A percentile compares a stretch with the other conserved stretches of the same genome.
These are phyloP conservation scores for Passer montanus DNA, from an alignment of 2,113 vertebrate species.

Conservation along the genomic window DNA sequence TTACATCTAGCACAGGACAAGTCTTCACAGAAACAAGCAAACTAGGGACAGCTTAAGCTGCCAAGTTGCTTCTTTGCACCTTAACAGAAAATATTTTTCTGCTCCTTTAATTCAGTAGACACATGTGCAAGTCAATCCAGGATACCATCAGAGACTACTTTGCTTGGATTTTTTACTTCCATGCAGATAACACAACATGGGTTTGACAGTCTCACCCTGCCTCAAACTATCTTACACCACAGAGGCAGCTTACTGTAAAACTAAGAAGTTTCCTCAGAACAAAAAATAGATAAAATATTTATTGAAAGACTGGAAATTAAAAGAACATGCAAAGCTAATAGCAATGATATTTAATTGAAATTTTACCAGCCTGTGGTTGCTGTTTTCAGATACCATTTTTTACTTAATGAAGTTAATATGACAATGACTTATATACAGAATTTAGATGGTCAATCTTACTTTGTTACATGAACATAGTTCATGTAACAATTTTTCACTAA, in stretches of 20 bases:
- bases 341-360: neutral
- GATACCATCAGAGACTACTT: neutral
- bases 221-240: neutral
- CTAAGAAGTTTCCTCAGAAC: neutral
- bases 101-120: neutral
- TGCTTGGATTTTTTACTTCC: neutral
- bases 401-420: neutral
- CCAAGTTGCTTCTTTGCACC: neutral
- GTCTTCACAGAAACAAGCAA: neutral
- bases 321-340: neutral
- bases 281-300: neutral
- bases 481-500: neutral
- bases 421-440: too few species aligned
- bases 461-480: neutral
- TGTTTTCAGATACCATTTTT: neutral
- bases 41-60: neutral
- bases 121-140: neutral
- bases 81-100: neutral
- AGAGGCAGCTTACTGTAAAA: neutral
- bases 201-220: neutral
- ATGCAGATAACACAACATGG: neutral
- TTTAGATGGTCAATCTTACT: neutral
- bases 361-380: fast-evolving
- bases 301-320: neutral
- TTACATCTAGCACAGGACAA: neutral